phyloP scores from a whole-genome alignment of 1,140 invertebrate species.

The Macrobrachium rosenbergii region DNA sequence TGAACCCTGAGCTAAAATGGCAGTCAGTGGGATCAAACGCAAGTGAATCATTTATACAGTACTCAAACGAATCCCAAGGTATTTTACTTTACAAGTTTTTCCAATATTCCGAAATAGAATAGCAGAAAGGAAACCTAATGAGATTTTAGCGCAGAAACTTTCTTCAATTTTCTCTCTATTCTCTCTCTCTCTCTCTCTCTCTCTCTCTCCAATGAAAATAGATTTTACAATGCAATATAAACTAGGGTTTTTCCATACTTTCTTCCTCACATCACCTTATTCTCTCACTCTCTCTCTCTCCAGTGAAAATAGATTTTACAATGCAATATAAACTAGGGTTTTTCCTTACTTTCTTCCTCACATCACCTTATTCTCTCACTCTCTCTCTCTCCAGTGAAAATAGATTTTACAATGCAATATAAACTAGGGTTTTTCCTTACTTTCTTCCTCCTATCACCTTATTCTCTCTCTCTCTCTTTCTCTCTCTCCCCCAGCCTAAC shows the following conservation, averaged over 20 bases:
- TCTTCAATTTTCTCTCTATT: neutral
- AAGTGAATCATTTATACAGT: too few relatives aligned
- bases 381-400: neutral
- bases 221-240: neutral
- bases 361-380: neutral
- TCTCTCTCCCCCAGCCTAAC: conserved; percentile 5
- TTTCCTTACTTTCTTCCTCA: neutral
- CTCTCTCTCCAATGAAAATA: neutral
- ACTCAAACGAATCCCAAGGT: too few relatives aligned
- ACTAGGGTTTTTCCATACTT: neutral
- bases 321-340: neutral
- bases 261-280: neutral
- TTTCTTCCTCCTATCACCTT: neutral
- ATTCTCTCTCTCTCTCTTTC: conserved; percentile 6
- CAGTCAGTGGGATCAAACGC: too few relatives aligned
- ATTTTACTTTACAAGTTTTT: too few relatives aligned
- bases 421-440: neutral
- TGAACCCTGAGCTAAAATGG: too few relatives aligned
- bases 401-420: neutral
- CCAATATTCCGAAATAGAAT: too few relatives aligned
- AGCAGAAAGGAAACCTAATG: neutral
- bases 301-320: neutral
- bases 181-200: neutral
- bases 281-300: conserved; percentile 15
- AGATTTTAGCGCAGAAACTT: neutral